These are phyloP conservation scores for Myrmecophaga tridactyla DNA, from an alignment of 2,113 vertebrate species.

Conservation along the genomic window DNA sequence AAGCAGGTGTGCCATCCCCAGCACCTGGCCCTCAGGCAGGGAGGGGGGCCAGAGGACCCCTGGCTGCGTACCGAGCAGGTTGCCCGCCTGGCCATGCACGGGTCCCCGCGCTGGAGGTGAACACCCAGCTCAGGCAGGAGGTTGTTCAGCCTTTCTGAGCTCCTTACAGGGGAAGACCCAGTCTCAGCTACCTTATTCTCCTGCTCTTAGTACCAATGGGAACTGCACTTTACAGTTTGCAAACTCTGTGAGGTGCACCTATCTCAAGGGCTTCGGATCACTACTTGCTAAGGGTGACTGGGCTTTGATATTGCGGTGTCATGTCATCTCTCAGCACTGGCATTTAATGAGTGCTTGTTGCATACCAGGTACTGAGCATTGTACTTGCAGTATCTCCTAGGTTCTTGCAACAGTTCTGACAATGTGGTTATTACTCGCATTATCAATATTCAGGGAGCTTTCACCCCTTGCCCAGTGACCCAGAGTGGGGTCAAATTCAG, in stretches of 20 bases:
- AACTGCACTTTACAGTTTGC: neutral
- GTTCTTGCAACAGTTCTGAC: neutral
- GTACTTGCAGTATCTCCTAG: fast-evolving
- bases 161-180: neutral
- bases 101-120: neutral
- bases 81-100: neutral
- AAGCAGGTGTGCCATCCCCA: constrained; percentile 88
- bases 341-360: neutral
- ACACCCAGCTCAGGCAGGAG: fast-evolving
- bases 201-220: neutral
- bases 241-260: neutral
- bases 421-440: fast-evolving
- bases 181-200: neutral
- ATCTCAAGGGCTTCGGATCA: neutral
- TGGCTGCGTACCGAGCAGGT: neutral
- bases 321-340: neutral
- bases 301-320: neutral
- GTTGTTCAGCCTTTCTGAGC: neutral
- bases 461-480: neutral
- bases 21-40: too few relatives aligned
- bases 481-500: neutral
- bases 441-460: neutral
- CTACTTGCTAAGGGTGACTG: neutral
- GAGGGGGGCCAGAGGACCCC: neutral
- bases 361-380: neutral